Evolutionary conservation across 2,797 vertebrate species (phyloP).

Genomic region (Mormyrus hasselquistii): DNA sequence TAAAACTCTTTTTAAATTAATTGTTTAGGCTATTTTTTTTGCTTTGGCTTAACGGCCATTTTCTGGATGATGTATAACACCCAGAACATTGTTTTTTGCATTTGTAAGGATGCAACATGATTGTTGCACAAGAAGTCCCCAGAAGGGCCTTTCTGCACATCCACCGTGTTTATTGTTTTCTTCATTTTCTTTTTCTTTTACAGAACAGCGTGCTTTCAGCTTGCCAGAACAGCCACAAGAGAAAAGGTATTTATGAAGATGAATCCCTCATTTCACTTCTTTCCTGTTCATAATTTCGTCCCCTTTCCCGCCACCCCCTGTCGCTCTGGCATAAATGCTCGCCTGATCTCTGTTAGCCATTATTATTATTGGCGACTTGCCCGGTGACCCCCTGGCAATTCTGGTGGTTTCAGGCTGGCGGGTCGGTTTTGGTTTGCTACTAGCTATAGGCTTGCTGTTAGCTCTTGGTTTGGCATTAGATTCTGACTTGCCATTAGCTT

Average conservation of each 20-base stretch:
- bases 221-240: conserved; percentile 69
- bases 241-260: conserved; percentile 70
- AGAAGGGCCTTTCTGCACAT: conserved; percentile 9
- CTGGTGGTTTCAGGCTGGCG: neutral
- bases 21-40: neutral
- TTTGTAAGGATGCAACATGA: neutral
- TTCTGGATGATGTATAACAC: neutral
- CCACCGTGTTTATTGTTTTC: conserved; percentile 1
- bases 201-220: conserved; percentile 74
- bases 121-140: neutral
- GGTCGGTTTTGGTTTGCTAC: neutral
- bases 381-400: neutral
- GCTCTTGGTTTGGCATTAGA: neutral
- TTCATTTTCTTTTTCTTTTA: conserved; percentile 53
- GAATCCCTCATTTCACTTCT: neutral
- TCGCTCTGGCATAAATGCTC: conserved; percentile 21
- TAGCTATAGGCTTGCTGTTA: neutral
- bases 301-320: conserved; percentile 26
- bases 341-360: conserved; percentile 17
- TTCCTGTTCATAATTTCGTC: conserved; percentile 20
- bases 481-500: neutral
- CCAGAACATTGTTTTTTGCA: neutral
- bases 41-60: neutral
- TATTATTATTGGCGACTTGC: conserved; percentile 16
- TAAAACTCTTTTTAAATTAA: neutral